Evolutionary conservation across 2,797 vertebrate genomes (phyloP).

Genomic region (Argentina silus): DNA sequence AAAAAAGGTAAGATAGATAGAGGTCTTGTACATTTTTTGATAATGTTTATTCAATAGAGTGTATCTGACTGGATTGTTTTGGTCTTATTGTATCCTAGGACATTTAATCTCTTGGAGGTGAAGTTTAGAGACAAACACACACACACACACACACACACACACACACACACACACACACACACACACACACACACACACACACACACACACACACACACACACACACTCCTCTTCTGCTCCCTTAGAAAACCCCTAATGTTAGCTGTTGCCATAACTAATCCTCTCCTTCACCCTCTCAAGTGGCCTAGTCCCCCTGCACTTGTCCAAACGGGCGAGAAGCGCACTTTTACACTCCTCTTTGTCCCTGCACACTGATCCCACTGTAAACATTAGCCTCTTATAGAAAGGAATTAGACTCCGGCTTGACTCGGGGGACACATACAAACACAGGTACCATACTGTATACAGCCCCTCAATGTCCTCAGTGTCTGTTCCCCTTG

Average conservation of each 20-base stretch:
- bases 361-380: constrained; percentile 23
- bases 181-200: not conserved
- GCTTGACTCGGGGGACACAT: constrained; percentile 7
- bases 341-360: constrained; percentile 24
- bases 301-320: constrained; percentile 22
- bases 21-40: not conserved
- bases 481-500: not conserved
- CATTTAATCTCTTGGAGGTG: not conserved
- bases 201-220: not conserved
- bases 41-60: constrained; percentile 20
- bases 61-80: not conserved
- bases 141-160: not conserved
- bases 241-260: not conserved
- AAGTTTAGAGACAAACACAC: not conserved
- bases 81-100: not conserved
- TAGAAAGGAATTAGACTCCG: constrained; percentile 36
- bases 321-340: not conserved
- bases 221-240: not conserved
- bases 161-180: not conserved
- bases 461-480: constrained; percentile 13
- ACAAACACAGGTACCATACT: constrained; percentile 30
- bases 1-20: constrained; percentile 86
- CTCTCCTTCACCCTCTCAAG: constrained; percentile 25
- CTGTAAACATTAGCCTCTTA: constrained; percentile 46
- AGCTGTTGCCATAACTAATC: constrained; percentile 8